Base-by-base conservation (phyloP, 2,888 invertebrate genomes). In the Blastobasis adustella region DNA sequence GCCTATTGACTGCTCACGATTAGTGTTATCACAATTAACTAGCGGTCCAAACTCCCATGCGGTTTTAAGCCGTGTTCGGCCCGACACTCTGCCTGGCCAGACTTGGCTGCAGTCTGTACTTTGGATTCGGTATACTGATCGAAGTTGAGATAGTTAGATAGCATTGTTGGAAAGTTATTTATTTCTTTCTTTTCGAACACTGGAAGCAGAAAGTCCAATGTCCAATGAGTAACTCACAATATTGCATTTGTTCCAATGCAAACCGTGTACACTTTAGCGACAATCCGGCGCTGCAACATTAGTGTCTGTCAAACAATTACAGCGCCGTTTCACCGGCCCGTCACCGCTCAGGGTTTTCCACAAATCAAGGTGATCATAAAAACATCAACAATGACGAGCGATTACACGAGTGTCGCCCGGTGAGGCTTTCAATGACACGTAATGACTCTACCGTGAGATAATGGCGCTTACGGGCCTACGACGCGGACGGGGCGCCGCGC, bases 1-100 rank as follows among this genome's bases (percentile, higher is more conserved):
- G 59, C 63, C 62, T 65, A 70, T 68, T 69, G 63, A 70, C 63
- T 59, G 53, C 60, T 58, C 56, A 54, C 62, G 57, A 46, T 49
- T 49, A 49, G 49, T 41, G n/a, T 40, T 46, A 10, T 40, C 40
- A 47, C 46, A 37, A 23, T 23, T 37, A 37, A 37, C 36, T 23
- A 23, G 23, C 23, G 23, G 23, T 23, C 23, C 23, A 1, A 3
- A 23, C 23, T 23, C 1, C 23, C 23, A 23, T 23, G 23, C 23
- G 23, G 23, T 3, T 23, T 23, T 23, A 1, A 3, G 23, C 23
- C 23, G 23, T 23, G 23, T 23, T 23, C 23, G 23, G 23, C 23
- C 23, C 23, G 23, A 23, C 1, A 23, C 23, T 23, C 23, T 23
- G 23, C 23, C n/a, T n/a, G n/a, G n/a, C n/a, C 23, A 23, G 23